Conservation (phyloP, 64 coral and sea anemone species). For the Platygyra sinensis region DNA sequence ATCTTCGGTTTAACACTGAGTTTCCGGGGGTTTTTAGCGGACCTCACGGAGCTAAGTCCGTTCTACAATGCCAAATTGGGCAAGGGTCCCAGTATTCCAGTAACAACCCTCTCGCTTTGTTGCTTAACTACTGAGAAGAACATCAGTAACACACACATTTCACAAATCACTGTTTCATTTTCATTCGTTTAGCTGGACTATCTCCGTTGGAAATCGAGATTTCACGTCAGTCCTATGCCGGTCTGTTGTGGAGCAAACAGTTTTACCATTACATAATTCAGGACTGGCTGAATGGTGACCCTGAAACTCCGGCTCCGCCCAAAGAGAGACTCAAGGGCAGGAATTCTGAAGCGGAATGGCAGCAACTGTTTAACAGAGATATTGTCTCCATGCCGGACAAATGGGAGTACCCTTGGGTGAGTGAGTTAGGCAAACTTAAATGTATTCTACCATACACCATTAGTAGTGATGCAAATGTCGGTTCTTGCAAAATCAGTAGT, state of each 20-base stretch:
- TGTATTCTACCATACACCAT: too few relatives aligned
- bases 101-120: too few relatives aligned
- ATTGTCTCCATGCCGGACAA: conserved; percentile 87
- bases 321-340: conserved; percentile 48
- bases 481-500: neutral
- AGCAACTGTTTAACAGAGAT: conserved; percentile 72
- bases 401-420: conserved; percentile 96
- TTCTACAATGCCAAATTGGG: too few relatives aligned
- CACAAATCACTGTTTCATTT: too few relatives aligned
- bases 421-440: too few relatives aligned
- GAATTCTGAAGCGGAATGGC: conserved; percentile 83
- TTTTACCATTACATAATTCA: conserved; percentile 87
- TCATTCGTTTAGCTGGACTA: neutral
- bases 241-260: conserved; percentile 89
- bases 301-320: conserved; percentile 40
- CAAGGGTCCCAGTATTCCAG: too few relatives aligned
- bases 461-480: neutral
- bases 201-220: conserved; percentile 15
- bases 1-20: too few relatives aligned
- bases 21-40: too few relatives aligned
- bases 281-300: conserved; percentile 78
- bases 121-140: too few relatives aligned
- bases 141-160: too few relatives aligned
- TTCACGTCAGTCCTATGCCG: conserved; percentile 78
- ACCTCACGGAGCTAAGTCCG: too few relatives aligned